A percentile compares a stretch with the other conserved stretches of the same genome.
These are phyloP conservation scores for Lycocorax pyrrhopterus DNA, from an alignment of 2,113 vertebrate species.

Conservation along the genomic window DNA sequence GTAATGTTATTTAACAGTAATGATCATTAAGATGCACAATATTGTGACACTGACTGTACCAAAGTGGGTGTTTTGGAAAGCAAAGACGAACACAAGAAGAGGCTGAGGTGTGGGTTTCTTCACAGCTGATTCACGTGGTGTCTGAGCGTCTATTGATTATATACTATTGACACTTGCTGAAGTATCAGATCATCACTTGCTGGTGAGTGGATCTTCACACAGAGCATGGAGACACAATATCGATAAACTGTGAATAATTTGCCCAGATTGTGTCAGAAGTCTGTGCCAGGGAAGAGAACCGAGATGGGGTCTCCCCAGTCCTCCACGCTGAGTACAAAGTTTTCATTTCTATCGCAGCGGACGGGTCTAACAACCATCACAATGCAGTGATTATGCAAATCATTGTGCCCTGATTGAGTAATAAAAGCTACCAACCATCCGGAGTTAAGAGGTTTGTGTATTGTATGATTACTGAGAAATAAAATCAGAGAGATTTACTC, in stretches of 20 bases:
- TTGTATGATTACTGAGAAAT: not conserved
- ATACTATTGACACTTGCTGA: rapidly evolving
- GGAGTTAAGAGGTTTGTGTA: not conserved
- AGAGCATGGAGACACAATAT: not conserved
- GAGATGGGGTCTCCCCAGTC: not conserved
- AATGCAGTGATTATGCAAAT: not conserved
- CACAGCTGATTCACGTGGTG: rapidly evolving
- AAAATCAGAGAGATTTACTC: not conserved
- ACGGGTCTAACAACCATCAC: not conserved
- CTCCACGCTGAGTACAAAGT: not conserved
- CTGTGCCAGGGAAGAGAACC: not conserved
- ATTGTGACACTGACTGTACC: not conserved
- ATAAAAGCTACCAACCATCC: not conserved
- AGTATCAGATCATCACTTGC: not conserved
- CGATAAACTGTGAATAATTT: not conserved
- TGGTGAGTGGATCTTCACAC: not conserved
- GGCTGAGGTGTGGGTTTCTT: not conserved
- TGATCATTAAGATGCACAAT: not conserved
- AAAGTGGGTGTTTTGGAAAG: not conserved
- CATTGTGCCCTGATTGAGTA: not conserved
- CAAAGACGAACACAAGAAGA: not conserved
- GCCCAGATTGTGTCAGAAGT: not conserved
- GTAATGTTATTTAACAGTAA: not conserved
- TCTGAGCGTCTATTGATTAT: rapidly evolving
- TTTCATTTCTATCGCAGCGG: rapidly evolving